Base-by-base conservation (phyloP, 1,140 invertebrate species). In the Drosophila eugracilis region DNA sequence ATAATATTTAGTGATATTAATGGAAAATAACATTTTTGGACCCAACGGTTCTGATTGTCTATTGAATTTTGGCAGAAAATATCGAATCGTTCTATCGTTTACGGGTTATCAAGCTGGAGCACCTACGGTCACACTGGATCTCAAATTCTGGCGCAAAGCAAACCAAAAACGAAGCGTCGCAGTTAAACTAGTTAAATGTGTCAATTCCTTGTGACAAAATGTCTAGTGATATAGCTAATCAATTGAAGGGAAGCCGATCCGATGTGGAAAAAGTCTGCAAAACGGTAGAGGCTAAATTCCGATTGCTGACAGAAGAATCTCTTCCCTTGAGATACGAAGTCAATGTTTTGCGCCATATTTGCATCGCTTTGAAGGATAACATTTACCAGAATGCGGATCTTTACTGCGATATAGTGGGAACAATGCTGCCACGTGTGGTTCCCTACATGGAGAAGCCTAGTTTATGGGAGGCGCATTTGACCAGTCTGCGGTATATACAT, bases 401-500 rank as follows among this genome's bases (percentile, higher is more conserved):
- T 3, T 86, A 57, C 24, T 78, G 49, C 7, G 65, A 83, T 10
- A 76, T 88, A 10, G 45, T 62, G 17, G 66, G n/a, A 0, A 10
- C 14, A 9, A 53, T 88, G 71, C 30, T 88, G 41, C 84, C 75
- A 0, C 52, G 75, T 5, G 32, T 73, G 14, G 21, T 24, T 10
- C 84, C 84, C 14, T 47, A 14, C 1, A 26, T 32, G 5, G 44
- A 47, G 4, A 60, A 72, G 19, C 45, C 75, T 9, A 60, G 49
- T n/a, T n/a, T 75, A 36, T 88, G 83, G 83, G 45, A 60, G 1
- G 21, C 42, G n/a, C 78, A 89, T 39, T 32, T 88, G 14, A 50
- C 24, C 10, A 78, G 78, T 17, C 37, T 88, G 52, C 71, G 76
- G 0, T 88, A 65, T 44, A 72, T 88, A 4, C 75, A 83, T 9